Evolutionary conservation across 2,888 invertebrate genomes (phyloP), one percentile per base, ranked within the genome.

Genomic region (Piscicola geometra): DNA sequence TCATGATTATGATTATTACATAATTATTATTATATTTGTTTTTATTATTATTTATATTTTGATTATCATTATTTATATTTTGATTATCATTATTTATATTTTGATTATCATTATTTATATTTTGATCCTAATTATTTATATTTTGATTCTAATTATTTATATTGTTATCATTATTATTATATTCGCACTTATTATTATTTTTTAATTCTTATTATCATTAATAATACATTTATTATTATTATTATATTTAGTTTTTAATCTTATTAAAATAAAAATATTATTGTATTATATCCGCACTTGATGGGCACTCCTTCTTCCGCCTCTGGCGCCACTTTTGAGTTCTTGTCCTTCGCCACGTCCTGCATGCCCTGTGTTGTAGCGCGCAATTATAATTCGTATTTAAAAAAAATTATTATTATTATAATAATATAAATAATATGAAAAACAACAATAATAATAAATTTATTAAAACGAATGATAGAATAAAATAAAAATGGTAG

Each of bases 261-360:
- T 52, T 50, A 21, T 21, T 32, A 28, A 68, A 21, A 15, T 47
- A 66, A 72, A 32, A 1, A 33, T 32, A 12, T 30, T n/a, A n/a
- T n/a, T n/a, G n/a, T n/a, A 75, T 1, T n/a, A n/a, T n/a, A n/a
- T 2, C 25, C 35, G 2, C 32, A 76, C 91, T 92, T 92, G 80
- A 92, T 87, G 3, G 90, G 90, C 83, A 90, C 90, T 1, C 88
- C 90, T 84, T 91, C 91, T 36, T 76, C 78, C 0, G 88, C 90
- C 47, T 67, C 28, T 30, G 80, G 28, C 75, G 77, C 18, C 78
- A 76, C 71, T 78, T 76, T 33, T 81, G 81, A 81, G 56, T 81
- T 83, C 77, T 85, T 91, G 79, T 92, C 92, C 83, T 91, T 91
- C 9, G 92, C 92, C 76, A 93, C 89, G 82, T 92, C 92, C 86